Evolutionary conservation across 1,140 invertebrate genomes (phyloP).

Genomic region (Alviniconcha marisindica): DNA sequence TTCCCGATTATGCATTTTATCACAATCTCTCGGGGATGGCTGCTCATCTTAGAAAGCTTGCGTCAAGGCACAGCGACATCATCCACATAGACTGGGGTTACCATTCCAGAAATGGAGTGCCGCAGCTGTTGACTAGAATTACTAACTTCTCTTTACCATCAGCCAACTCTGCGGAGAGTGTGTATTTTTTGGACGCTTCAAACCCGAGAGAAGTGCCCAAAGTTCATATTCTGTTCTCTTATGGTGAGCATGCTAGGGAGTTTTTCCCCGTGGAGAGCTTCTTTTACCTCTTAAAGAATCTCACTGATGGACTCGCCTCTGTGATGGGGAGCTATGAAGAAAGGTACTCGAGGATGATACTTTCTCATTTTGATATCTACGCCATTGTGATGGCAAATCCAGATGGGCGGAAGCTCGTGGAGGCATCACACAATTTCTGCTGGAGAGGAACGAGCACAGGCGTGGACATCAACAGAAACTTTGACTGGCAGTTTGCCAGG

Average conservation of each 20-base stretch:
- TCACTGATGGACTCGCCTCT: constrained; percentile 56
- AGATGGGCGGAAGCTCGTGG: constrained; percentile 68
- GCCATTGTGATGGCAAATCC: constrained; percentile 70
- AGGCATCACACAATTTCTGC: constrained; percentile 69
- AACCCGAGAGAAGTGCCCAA: constrained; percentile 41
- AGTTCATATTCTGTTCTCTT: constrained; percentile 68
- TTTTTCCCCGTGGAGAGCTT: constrained; percentile 71
- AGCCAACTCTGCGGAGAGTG: neutral
- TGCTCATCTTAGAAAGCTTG: constrained; percentile 49
- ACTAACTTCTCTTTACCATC: constrained; percentile 60
- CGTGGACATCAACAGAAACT: constrained; percentile 72
- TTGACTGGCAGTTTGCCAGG: constrained; percentile 72
- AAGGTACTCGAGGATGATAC: constrained; percentile 48
- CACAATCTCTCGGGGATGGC: constrained; percentile 64
- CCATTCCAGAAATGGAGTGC: constrained; percentile 54
- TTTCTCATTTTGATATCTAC: constrained; percentile 67
- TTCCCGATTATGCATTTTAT: constrained; percentile 69
- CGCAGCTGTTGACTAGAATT: constrained; percentile 64
- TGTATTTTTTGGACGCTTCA: neutral
- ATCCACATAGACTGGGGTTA: constrained; percentile 54
- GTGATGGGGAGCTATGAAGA: constrained; percentile 33
- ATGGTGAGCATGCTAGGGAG: constrained; percentile 73
- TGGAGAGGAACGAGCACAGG: constrained; percentile 71
- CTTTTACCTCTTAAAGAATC: constrained; percentile 64
- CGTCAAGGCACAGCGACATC: constrained; percentile 55